Evolutionary conservation across 2,888 invertebrate species (phyloP).

Genomic region (Anagyrus pseudococci): DNA sequence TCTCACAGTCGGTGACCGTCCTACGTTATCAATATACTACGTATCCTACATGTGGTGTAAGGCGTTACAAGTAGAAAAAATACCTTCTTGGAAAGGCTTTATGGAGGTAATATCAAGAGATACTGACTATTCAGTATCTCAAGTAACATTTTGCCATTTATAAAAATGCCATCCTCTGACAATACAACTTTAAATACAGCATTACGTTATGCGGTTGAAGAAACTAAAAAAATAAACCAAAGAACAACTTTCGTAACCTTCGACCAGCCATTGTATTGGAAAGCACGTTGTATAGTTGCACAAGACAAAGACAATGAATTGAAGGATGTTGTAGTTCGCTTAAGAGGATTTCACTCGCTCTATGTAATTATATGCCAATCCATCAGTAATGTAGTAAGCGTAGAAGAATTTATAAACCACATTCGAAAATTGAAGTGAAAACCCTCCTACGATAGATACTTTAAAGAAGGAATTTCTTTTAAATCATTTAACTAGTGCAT

Average conservation of each 20-base stretch:
- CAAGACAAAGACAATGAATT: conserved; percentile 17
- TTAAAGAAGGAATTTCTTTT: background rate
- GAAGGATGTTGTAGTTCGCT: conserved; percentile 32
- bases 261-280: conserved; percentile 43
- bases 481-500: background rate
- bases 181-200: conserved; percentile 15
- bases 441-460: background rate
- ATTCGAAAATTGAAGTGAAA: background rate
- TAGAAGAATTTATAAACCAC: conserved; percentile 6
- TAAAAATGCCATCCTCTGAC: conserved; percentile 7
- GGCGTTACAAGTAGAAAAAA: no score
- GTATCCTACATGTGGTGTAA: no score
- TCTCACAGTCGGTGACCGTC: no score
- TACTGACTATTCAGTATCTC: background rate
- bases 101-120: no score
- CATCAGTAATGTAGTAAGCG: background rate
- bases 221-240: conserved; percentile 30
- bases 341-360: conserved; percentile 38
- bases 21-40: no score
- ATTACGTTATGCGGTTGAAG: conserved; percentile 17
- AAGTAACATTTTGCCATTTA: conserved; percentile 3
- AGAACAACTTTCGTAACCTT: conserved; percentile 41
- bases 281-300: conserved; percentile 43
- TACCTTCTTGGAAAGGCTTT: no score
- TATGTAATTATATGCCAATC: conserved; percentile 12